Evolutionary conservation across 1,140 invertebrate species (phyloP).

Genomic region (Akabosia matsudoensis): DNA sequence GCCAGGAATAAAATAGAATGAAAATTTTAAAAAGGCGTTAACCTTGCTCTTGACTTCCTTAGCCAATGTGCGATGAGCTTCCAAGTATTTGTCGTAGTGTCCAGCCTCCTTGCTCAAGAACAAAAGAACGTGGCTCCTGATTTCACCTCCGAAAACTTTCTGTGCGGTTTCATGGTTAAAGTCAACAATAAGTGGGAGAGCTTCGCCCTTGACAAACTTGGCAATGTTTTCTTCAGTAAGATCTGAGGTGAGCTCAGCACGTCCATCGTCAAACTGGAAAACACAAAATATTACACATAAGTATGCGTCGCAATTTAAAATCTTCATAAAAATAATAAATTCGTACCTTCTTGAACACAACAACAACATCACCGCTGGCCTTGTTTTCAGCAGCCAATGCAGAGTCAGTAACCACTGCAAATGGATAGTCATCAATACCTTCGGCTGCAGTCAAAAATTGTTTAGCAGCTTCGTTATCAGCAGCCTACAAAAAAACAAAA

Average conservation of each 20-base stretch:
- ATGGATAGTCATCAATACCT: slow-evolving; percentile 79
- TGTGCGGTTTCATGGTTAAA: slow-evolving; percentile 96
- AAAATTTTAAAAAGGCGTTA: not conserved
- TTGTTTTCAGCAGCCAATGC: slow-evolving; percentile 73
- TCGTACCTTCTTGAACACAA: slow-evolving; percentile 85
- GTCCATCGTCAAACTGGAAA: slow-evolving; percentile 88
- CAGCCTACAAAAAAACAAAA: slow-evolving; percentile 60
- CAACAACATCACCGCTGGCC: slow-evolving; percentile 67
- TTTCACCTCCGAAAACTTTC: slow-evolving; percentile 97
- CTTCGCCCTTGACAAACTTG: slow-evolving; percentile 79
- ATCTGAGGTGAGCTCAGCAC: slow-evolving; percentile 72
- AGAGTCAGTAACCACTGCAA: slow-evolving; percentile 77
- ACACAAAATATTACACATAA: slow-evolving; percentile 51
- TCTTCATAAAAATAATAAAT: slow-evolving; percentile 29
- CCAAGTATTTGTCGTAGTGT: slow-evolving; percentile 73
- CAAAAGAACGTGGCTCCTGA: slow-evolving; percentile 91
- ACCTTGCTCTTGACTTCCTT: slow-evolving; percentile 86
- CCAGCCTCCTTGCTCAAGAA: slow-evolving; percentile 89
- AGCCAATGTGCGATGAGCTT: slow-evolving; percentile 73
- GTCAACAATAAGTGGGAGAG: slow-evolving; percentile 90
- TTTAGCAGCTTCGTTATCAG: slow-evolving; percentile 72
- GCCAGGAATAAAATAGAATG: too few relatives aligned
- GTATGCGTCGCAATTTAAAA: not conserved
- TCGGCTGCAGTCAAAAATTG: slow-evolving; percentile 76
- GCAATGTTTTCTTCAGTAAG: slow-evolving; percentile 66